Evolutionary conservation across 2,888 invertebrate genomes (phyloP).

Genomic region (Tromatobia lineatoria): DNA sequence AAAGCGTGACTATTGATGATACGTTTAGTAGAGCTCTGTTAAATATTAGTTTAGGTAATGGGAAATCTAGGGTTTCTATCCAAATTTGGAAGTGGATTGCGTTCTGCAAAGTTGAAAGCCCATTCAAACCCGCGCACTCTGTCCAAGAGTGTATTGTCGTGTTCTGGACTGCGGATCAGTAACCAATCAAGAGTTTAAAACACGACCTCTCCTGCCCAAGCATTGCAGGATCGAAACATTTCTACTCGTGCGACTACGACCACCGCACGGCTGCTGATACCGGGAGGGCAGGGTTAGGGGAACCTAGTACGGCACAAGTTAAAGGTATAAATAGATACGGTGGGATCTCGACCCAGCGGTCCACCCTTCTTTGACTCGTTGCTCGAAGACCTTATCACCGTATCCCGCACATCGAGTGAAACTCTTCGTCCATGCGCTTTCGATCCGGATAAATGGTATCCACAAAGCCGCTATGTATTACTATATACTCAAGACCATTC

Average conservation of each 20-base stretch:
- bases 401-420: conserved; percentile 49
- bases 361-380: conserved; percentile 65
- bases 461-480: conserved; percentile 26
- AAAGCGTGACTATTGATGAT: not conserved
- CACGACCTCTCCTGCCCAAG: conserved; percentile 65
- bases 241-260: conserved; percentile 39
- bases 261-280: conserved; percentile 43
- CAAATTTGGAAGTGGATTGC: conserved; percentile 39
- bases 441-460: conserved; percentile 66
- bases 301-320: conserved; percentile 56
- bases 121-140: conserved; percentile 65
- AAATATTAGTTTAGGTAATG: not conserved
- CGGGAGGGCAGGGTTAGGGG: conserved; percentile 60
- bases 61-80: conserved; percentile 6
- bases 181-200: conserved; percentile 79
- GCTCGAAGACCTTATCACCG: conserved; percentile 61
- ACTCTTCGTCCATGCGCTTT: conserved; percentile 54
- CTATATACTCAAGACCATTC: conserved; percentile 38
- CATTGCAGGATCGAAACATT: conserved; percentile 41
- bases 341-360: conserved; percentile 49
- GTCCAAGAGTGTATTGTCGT: conserved; percentile 81
- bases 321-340: conserved; percentile 59
- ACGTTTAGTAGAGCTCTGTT: not conserved
- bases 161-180: conserved; percentile 78
- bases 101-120: conserved; percentile 46